Evolutionary conservation across 2,113 vertebrate genomes (phyloP), one percentile per base, ranked within the genome.

Genomic region (Seriola aureovittata): DNA sequence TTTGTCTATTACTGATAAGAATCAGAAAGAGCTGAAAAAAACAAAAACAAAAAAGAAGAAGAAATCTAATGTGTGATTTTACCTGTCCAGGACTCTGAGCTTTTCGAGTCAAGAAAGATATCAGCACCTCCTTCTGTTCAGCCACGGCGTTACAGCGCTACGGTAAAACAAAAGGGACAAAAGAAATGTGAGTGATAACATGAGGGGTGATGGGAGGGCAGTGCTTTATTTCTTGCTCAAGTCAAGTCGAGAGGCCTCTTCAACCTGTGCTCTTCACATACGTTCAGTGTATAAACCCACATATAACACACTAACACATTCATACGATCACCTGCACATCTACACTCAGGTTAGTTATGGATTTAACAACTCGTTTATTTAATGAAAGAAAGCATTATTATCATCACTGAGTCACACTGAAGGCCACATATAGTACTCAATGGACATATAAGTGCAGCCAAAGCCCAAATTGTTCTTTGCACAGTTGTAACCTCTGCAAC

Each of bases 361-460:
- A 97, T 97, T 95, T 97, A 97, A 97, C 96, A 75, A 97, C 29
- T 29, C 2, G 29, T 29, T 29, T 29, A 2, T 29, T 29, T 29
- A 29, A 29, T 29, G 29, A 29, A 2, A 55, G 67, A 73, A 65
- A 57, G 96, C 96, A 96, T 96, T 97, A 97, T 98, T 97, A 97
- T 96, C 96, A 95, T 96, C 96, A 96, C 95, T 95, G 96, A 96
- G 91, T 95, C 95, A 95, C 95, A 96, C 95, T 96, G 96, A 96
- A 96, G 95, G 95, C 96, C 93, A 94, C 95, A 95, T 96, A 95
- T 94, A 44, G 95, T 25, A 46, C 58, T 84, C 58, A 3, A 14
- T 14, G 66, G 25, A 78, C 54, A 60, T 21, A 32, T 54, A 52
- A 74, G 62, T 42, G n/a, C 16, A 44, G 55, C 54, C 23, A n/a